Base-by-base conservation (phyloP, 1,140 invertebrate species). In the Caerostris extrusa region DNA sequence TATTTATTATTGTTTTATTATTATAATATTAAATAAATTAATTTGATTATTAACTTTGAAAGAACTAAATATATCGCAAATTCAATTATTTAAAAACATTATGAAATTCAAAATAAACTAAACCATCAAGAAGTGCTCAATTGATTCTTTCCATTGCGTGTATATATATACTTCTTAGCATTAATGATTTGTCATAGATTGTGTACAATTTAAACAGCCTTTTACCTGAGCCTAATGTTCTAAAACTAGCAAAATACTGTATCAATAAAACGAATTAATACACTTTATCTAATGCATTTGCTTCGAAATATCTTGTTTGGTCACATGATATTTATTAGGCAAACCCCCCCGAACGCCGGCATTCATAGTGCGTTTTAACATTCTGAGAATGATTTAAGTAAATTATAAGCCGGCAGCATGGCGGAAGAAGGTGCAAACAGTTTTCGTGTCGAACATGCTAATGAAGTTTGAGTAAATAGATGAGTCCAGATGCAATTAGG, bases 371-470 rank as follows among this genome's bases (percentile, higher is more conserved):
- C 50, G 58, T 85, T 60, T 58, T 85, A 85, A 85, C 83, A n/a
- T 58, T 83, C 57, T 60, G 17, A 60, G 57, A 85, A 60, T 85
- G 58, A 34, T 60, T 50, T 60, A 60, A 85, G 83, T 60, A 58
- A 85, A 85, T 85, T 85, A 85, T 85, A 77, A 53, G 3, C 83
- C 6, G 55, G 8, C 12, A 8, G 56, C n/a, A 85, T 85, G 58
- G 83, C 83, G 57, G 19, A 85, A 58, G 55, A 14, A 10, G n/a
- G 57, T 34, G 55, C 56, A 85, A 85, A 85, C 83, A 58, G 57
- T 60, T 85, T 58, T 58, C 83, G 83, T 85, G 83, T 85, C 57
- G 56, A 19, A 85, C 83, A 85, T 85, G 83, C 56, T 85, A 85
- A 85, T 85, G 83, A 85, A 58, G 56, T 85, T 58, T 60, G 17